These are phyloP conservation scores for Gymnarchus niloticus DNA, from an alignment of 2,113 vertebrate species.

Conservation along the genomic window DNA sequence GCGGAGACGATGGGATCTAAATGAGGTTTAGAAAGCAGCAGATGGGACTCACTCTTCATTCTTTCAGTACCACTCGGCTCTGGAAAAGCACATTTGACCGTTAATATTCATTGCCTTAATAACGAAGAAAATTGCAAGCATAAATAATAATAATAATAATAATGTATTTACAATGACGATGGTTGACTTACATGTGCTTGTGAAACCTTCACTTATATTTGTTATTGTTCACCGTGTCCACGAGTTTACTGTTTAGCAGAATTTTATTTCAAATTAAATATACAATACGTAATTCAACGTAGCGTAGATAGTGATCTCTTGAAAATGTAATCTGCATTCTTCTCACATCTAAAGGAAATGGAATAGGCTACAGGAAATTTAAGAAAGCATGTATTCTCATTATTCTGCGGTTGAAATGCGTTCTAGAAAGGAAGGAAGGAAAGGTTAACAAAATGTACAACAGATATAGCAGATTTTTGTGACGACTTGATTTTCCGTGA, in stretches of 20 bases:
- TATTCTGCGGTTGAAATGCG: neutral
- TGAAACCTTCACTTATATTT: too few relatives aligned
- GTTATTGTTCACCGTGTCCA: neutral
- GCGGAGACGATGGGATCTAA: conserved; percentile 82
- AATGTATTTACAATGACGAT: too few relatives aligned
- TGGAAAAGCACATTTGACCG: conserved; percentile 34
- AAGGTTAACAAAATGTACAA: too few relatives aligned
- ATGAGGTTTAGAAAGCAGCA: conserved; percentile 84
- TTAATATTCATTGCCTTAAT: conserved; percentile 36
- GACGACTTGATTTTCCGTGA: neutral
- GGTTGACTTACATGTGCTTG: neutral
- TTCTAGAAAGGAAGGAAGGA: neutral
- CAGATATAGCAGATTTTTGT: too few relatives aligned
- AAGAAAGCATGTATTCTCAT: neutral
- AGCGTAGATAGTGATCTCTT: neutral
- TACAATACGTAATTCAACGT: neutral
- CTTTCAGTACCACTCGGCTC: conserved; percentile 51
- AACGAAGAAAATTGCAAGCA: conserved; percentile 11
- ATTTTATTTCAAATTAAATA: neutral
- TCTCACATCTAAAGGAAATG: neutral
- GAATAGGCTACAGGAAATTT: neutral
- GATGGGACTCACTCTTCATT: conserved; percentile 79
- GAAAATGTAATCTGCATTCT: neutral
- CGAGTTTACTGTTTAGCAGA: neutral
- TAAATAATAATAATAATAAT: neutral